Base-by-base conservation (phyloP, 2,797 vertebrate genomes). In the Sardinella longiceps region DNA sequence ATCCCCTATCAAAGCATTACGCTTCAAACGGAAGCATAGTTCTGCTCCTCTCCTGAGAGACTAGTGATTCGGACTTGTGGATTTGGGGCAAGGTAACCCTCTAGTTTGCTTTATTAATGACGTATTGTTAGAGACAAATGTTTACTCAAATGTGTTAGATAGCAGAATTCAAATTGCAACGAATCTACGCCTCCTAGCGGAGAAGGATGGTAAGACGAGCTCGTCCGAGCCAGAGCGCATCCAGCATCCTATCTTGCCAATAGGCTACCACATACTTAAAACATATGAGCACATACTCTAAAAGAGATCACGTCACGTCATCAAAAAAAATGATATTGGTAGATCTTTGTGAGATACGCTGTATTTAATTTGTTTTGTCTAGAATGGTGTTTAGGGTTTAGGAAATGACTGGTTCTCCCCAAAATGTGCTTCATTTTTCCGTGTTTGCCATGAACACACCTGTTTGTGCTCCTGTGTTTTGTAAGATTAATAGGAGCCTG, bases 101-200 rank as follows among this genome's bases (percentile, higher is more conserved):
- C 11, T 37, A 39, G 37, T 77, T 77, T 77, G 37, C 37, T 77
- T 77, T 77, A n/a, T 77, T 43, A 39, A 77, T 77, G 70, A 77
- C 70, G 70, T 77, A 77, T 33, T 77, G 70, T 39, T 77, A 43
- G 37, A 77, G 23, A 77, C 37, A 33, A 39, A 37, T 77, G 37
- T 77, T 39, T 77, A 39, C 70, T 39, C 70, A 39, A 43, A 43
- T 77, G 37, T 77, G 7, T 77, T 70, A 6, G 30, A 18, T 20
- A 9, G 1, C 3, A 70, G 3, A 70, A 37, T 4, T 14, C 30
- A 70, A 70, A 70, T 4, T 5, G 66, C 15, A 70, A 37, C 66
- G 33, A 15, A 7, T 37, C 20, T 33, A 43, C 37, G 37, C 70
- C 70, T 43, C 70, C 70, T 77, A 43, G 70, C 15, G 70, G 37